Conservation (phyloP, 2,113 vertebrate genomes). For the Leucosticte australis region DNA sequence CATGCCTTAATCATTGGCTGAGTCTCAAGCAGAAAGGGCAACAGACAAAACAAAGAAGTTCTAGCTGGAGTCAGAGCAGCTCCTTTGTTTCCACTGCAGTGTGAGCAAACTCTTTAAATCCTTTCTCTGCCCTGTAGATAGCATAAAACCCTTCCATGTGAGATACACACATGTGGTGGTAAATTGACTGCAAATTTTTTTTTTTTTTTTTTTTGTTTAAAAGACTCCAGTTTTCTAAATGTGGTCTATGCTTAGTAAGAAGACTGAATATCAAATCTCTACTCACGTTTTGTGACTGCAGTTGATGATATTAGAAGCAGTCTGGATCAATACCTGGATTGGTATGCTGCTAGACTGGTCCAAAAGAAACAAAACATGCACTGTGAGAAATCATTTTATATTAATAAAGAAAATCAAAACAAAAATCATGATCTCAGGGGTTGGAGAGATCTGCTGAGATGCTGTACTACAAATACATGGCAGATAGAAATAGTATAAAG, state of each 20-base stretch:
- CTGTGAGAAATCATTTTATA: neutral
- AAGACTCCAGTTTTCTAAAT: neutral
- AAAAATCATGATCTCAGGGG: neutral
- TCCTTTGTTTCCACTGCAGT: neutral
- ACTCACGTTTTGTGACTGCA: neutral
- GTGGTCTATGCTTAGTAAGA: neutral
- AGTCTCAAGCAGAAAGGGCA: neutral
- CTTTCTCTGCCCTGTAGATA: neutral
- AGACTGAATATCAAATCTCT: neutral
- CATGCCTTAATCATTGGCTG: neutral
- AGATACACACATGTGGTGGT: neutral
- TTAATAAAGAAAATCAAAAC: neutral
- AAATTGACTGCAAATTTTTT: neutral
- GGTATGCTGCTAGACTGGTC: neutral
- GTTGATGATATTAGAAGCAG: neutral
- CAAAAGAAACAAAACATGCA: neutral
- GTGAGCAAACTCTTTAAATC: neutral
- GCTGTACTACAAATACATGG: neutral
- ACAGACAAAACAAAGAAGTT: neutral
- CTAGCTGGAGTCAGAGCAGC: neutral
- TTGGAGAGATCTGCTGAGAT: neutral
- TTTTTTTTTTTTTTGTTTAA: neutral
- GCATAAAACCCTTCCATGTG: neutral
- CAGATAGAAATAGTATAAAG: neutral
- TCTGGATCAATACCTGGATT: conserved; percentile 14